Conservation (phyloP, 2,888 invertebrate genomes). For the Pyrrhosoma nymphula region DNA sequence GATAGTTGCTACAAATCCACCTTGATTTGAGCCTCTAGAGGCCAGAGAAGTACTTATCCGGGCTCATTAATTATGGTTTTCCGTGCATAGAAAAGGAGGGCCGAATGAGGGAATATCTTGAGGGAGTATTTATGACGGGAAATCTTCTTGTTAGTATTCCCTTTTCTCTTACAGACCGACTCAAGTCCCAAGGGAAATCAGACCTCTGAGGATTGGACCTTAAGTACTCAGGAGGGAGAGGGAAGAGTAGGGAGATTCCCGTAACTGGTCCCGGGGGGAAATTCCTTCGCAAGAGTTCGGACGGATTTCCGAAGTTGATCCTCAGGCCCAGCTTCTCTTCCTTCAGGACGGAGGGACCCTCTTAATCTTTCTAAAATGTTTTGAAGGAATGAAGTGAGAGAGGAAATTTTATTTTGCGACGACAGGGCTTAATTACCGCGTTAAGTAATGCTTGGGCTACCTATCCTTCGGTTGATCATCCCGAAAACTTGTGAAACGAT, state of each 20-base stretch:
- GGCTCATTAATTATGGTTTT: slow-evolving; percentile 1
- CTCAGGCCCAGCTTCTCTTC: not conserved
- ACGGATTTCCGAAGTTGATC: not conserved
- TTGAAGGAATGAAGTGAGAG: not conserved
- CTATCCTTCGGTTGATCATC: not conserved
- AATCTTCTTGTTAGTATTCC: not conserved
- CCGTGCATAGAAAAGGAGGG: not conserved
- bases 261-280: not conserved
- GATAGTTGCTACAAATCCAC: not conserved
- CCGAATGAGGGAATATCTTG: not conserved
- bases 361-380: not conserved
- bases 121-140: slow-evolving; percentile 4
- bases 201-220: not conserved
- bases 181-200: not conserved
- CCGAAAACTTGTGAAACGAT: not conserved
- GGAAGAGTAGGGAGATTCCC: not conserved
- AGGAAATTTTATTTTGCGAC: not conserved
- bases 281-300: not conserved
- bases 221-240: not conserved
- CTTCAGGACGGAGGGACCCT: not conserved
- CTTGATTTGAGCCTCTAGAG: not conserved
- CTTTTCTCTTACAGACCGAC: not conserved
- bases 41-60: not conserved
- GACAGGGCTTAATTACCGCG: not conserved
- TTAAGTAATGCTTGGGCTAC: not conserved